These are phyloP conservation scores for Polylopha cassiicola DNA, from an alignment of 2,888 invertebrate genomes.

Conservation along the genomic window DNA sequence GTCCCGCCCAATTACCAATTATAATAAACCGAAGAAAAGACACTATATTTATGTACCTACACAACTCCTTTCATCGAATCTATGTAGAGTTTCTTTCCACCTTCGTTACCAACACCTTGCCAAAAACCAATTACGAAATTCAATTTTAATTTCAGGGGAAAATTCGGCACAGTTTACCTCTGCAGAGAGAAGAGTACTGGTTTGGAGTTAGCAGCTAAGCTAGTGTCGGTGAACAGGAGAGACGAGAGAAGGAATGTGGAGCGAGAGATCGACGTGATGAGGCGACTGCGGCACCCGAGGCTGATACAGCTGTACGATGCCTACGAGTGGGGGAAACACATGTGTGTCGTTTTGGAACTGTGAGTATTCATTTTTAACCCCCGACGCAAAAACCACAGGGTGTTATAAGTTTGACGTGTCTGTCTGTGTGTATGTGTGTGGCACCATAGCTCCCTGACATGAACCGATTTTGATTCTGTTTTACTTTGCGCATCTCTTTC, in stretches of 20 bases:
- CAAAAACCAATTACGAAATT: not conserved
- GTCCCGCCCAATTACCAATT: no score
- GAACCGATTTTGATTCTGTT: no score
- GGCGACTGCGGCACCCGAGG: conserved; percentile 93
- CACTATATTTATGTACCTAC: no score
- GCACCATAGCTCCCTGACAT: no score
- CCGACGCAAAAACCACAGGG: no score
- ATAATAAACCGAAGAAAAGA: no score
- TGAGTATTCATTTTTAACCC: no score
- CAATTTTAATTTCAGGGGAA: conserved; percentile 82
- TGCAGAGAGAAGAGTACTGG: conserved; percentile 91
- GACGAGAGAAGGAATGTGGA: conserved; percentile 95
- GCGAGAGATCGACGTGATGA: conserved; percentile 98
- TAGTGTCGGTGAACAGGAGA: conserved; percentile 89
- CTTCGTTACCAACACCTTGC: not conserved
- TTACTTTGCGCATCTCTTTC: no score
- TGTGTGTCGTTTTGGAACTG: conserved; percentile 98
- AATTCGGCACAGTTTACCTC: conserved; percentile 97
- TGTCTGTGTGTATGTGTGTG: no score
- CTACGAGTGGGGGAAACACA: conserved; percentile 94
- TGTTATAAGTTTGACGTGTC: no score
- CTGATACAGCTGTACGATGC: conserved; percentile 98
- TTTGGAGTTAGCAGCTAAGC: conserved; percentile 92
- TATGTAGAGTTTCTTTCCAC: not conserved
- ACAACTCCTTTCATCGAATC: no score